Evolutionary conservation across 2,888 invertebrate species (phyloP), one percentile per base, ranked within the genome.

Genomic region (Drosophila pegasa): DNA sequence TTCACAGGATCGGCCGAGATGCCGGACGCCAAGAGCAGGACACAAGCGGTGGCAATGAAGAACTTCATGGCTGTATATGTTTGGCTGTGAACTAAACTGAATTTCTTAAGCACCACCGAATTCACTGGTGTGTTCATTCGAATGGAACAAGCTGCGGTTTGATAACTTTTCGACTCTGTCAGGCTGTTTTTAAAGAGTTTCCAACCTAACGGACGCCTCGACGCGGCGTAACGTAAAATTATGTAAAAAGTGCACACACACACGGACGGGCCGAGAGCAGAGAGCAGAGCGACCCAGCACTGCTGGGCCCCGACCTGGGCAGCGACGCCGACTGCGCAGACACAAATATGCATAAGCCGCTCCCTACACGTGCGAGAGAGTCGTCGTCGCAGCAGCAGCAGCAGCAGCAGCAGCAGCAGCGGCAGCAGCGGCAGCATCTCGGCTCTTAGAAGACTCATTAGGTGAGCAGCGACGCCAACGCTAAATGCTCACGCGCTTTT

Each of bases 121-220:
- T 83, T 89, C 88, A 91, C 89, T 90, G 88, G 82, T 90, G 90
- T 92, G 92, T 91, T 92, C 90, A 92, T 92, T 91, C 92, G 92
- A 89, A 90, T 92, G 92, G 92, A 92, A 92, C 92, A 90, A 91
- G 90, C 90, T 90, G 89, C 91, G 91, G 91, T 92, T 92, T 92
- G 92, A 92, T 92, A 92, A 91, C 84, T 92, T 92, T 91, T 92
- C 90, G 86, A 88, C 90, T 88, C 80, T 88, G 90, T 88, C 92
- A 90, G 91, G 88, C 91, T 90, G 92, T 91, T 92, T 92, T 92
- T 92, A 92, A 92, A 91, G 91, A 92, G 89, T 92, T 90, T 90
- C 82, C 81, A 86, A 86, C 71, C 78, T 83, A 80, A 80, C 83
- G 83, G 74, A 80, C 71, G 82, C 82, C 71, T 74, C 74, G 81